Percentiles rank a stretch among this genome's conserved stretches.
Evolutionary conservation across 2,888 invertebrate species (phyloP).

Genomic region (Campoplex capitator): DNA sequence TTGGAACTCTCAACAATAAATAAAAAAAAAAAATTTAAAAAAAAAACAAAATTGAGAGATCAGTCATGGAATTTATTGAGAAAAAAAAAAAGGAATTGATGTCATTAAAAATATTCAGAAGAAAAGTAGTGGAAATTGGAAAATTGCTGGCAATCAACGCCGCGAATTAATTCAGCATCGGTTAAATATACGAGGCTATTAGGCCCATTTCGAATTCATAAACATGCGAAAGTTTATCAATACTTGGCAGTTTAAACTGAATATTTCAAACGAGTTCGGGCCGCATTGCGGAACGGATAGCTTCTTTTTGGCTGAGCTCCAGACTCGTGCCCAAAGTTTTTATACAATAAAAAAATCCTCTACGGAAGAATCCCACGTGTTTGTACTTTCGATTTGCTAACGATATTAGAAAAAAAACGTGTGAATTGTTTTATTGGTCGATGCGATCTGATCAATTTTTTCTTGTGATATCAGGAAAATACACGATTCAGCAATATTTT

Average conservation of each 20-base stretch:
- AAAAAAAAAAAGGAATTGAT: background rate
- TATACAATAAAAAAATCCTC: background rate
- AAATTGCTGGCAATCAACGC: background rate
- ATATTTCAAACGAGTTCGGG: slow-evolving; percentile 39
- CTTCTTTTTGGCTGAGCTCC: slow-evolving; percentile 61
- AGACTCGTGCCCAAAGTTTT: slow-evolving; percentile 44
- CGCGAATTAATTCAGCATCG: background rate
- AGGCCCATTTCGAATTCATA: background rate
- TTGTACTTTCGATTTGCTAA: background rate
- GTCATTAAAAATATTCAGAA: background rate
- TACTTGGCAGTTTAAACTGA: slow-evolving; percentile 40
- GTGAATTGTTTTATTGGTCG: background rate
- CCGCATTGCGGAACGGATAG: slow-evolving; percentile 66
- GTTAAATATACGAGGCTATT: background rate
- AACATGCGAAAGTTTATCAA: slow-evolving; percentile 20
- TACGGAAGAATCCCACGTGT: background rate
- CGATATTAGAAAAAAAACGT: background rate
- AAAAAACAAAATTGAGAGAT: background rate
- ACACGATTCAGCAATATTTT: background rate
- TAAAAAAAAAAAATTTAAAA: background rate
- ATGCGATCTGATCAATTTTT: background rate
- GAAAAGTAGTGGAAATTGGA: background rate
- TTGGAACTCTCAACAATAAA: too few relatives aligned
- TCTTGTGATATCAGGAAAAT: too few relatives aligned
- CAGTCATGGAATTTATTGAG: background rate